Evolutionary conservation across 2,113 vertebrate genomes (phyloP).

Genomic region (Gobiocypris rarus): DNA sequence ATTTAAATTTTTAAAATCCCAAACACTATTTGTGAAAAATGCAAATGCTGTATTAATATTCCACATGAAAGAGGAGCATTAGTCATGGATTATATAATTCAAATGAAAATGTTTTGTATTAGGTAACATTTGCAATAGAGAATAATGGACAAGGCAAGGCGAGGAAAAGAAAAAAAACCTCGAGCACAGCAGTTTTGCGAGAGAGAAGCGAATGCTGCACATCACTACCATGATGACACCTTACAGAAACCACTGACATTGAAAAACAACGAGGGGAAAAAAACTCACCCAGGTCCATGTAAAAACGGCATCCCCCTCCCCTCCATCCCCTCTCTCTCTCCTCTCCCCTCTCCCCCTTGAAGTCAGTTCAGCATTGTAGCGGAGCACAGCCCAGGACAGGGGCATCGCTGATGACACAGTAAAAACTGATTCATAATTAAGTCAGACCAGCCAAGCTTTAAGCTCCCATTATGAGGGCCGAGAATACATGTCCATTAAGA

Average conservation of each 20-base stretch:
- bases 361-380: background rate
- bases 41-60: constrained; percentile 73
- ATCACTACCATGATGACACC: constrained; percentile 21
- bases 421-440: constrained; percentile 68
- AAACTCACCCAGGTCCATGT: constrained; percentile 5
- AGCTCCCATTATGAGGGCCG: constrained; percentile 64
- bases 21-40: constrained; percentile 70
- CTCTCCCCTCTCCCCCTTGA: background rate
- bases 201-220: constrained; percentile 30
- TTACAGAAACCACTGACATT: constrained; percentile 15
- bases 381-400: background rate
- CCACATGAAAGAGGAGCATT: constrained; percentile 67
- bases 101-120: constrained; percentile 70
- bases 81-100: constrained; percentile 71
- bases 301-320: no score
- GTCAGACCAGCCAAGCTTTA: constrained; percentile 56
- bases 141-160: constrained; percentile 47
- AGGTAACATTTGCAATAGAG: constrained; percentile 64
- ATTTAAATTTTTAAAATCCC: constrained; percentile 69
- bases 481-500: constrained; percentile 66
- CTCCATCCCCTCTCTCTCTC: no score
- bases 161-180: constrained; percentile 31
- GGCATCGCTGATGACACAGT: constrained; percentile 46
- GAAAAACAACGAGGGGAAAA: constrained; percentile 5
- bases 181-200: constrained; percentile 58